A percentile compares a stretch with the other conserved stretches of the same genome.
phyloP scores from a whole-genome alignment of 2,113 vertebrate genomes.

The Cynocephalus volans region DNA sequence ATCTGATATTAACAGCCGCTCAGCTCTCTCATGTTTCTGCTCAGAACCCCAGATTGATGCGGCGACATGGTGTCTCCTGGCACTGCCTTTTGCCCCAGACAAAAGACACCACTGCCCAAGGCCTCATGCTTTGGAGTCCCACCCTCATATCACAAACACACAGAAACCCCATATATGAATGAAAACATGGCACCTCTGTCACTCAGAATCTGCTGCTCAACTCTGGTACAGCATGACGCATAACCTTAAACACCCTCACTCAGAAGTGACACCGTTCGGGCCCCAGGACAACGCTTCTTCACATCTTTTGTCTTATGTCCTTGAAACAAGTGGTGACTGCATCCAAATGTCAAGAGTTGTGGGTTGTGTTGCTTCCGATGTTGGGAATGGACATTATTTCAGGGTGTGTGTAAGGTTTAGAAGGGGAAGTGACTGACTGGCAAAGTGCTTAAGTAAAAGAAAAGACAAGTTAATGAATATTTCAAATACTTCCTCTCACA shows the following conservation, averaged over 20 bases:
- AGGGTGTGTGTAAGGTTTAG: background rate
- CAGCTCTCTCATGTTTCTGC: background rate
- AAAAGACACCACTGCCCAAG: background rate
- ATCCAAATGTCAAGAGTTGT: background rate
- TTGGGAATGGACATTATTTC: background rate
- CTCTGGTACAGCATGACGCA: background rate
- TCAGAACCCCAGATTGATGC: background rate
- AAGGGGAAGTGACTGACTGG: background rate
- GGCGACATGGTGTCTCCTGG: rapidly evolving
- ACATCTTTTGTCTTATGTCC: background rate
- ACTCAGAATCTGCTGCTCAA: background rate
- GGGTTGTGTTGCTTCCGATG: background rate
- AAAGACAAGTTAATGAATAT: slow-evolving; percentile 39
- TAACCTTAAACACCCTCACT: background rate
- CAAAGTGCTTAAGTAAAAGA: slow-evolving; percentile 4
- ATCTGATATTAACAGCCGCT: background rate
- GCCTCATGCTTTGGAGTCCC: background rate
- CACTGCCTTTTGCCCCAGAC: background rate
- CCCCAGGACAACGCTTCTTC: background rate
- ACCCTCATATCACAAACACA: background rate
- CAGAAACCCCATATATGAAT: background rate
- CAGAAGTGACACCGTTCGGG: background rate
- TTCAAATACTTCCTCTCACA: background rate
- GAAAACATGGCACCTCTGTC: background rate
- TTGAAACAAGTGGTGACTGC: background rate